phyloP scores from a whole-genome alignment of 1,140 invertebrate genomes.

The Zaprionus inermis region DNA sequence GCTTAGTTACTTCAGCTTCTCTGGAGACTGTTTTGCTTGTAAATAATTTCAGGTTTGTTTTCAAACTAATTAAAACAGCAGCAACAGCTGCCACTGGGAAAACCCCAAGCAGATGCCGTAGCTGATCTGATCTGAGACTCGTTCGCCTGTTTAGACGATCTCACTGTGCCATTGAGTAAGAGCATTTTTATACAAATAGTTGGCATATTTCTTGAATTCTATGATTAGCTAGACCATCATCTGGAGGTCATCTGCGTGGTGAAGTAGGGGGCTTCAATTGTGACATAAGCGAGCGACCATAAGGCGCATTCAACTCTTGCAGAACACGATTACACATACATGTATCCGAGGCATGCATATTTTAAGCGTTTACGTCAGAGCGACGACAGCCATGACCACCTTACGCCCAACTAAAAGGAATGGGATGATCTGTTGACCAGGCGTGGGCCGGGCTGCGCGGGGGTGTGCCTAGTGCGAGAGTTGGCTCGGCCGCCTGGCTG shows the following conservation, averaged over 20 bases:
- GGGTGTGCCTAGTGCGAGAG: neutral
- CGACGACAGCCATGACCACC: conserved; percentile 64
- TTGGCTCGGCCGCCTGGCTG: conserved; percentile 17
- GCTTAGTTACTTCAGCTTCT: neutral
- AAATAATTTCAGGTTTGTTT: conserved; percentile 18
- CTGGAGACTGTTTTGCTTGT: neutral
- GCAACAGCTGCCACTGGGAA: conserved; percentile 27
- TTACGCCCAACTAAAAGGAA: conserved; percentile 27
- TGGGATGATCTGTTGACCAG: conserved; percentile 14
- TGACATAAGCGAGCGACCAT: conserved; percentile 38
- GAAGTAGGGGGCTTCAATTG: conserved; percentile 23
- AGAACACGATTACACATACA: conserved; percentile 9
- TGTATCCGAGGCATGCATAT: conserved; percentile 47
- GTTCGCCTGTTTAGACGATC: neutral
- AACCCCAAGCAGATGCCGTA: conserved; percentile 6
- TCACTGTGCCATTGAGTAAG: conserved; percentile 34
- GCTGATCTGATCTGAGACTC: neutral
- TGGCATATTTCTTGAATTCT: conserved; percentile 46
- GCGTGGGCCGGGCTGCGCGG: neutral
- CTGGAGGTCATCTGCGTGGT: conserved; percentile 46
- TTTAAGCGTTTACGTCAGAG: conserved; percentile 73
- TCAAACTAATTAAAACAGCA: conserved; percentile 26
- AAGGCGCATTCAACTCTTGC: conserved; percentile 52
- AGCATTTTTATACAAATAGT: conserved; percentile 24
- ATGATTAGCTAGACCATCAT: conserved; percentile 59